Evolutionary conservation across 2,888 invertebrate genomes (phyloP).

Genomic region (Pecten maximus): DNA sequence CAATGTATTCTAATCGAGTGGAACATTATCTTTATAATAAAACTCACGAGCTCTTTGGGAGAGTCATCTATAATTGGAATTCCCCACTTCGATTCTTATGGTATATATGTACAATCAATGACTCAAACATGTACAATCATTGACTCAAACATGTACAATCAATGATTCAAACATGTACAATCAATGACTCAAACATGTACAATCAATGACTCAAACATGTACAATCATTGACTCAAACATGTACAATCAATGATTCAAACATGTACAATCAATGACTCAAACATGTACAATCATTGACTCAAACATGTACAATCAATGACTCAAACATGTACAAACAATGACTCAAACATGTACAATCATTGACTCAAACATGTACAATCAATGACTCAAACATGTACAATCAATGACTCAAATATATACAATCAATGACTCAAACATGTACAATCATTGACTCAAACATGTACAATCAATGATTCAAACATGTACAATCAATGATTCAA

Average conservation of each 20-base stretch:
- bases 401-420: neutral
- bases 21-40: neutral
- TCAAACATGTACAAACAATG: neutral
- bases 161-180: neutral
- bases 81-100: neutral
- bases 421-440: neutral
- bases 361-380: neutral
- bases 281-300: neutral
- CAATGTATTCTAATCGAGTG: neutral
- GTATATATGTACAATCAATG: neutral
- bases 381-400: neutral
- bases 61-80: neutral
- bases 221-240: neutral
- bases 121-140: neutral
- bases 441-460: neutral
- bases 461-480: neutral
- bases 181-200: neutral
- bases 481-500: neutral
- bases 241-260: neutral
- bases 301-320: neutral
- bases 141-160: neutral
- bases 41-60: neutral
- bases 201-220: neutral
- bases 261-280: neutral
- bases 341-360: neutral